phyloP scores from a whole-genome alignment of 2,888 invertebrate species.

The Onchidella celtica region DNA sequence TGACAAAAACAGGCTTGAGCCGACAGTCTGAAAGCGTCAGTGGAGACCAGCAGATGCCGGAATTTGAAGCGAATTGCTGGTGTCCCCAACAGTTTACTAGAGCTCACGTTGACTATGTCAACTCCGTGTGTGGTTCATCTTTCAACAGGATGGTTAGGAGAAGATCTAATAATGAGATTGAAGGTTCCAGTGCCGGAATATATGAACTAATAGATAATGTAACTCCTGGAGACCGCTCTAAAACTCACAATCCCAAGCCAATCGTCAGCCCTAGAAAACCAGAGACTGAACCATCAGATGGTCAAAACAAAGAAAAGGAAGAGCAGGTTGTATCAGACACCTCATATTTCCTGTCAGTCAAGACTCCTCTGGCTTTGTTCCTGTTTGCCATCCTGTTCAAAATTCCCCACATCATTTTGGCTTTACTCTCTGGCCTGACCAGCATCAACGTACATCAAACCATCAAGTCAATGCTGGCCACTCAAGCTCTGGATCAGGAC shows the following conservation, averaged over 20 bases:
- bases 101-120: background rate
- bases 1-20: no score
- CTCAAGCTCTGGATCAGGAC: background rate
- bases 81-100: background rate
- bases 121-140: background rate
- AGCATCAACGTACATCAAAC: background rate
- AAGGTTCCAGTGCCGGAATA: background rate
- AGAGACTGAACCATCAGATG: background rate
- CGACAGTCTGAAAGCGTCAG: background rate
- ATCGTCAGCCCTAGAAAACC: background rate
- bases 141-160: background rate
- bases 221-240: no score
- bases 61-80: background rate
- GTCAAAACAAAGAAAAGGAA: background rate
- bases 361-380: background rate
- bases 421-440: background rate
- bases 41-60: background rate
- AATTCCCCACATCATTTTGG: background rate
- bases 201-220: background rate
- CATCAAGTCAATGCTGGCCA: background rate
- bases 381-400: background rate
- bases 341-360: background rate
- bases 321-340: background rate
- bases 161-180: background rate
- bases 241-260: background rate